phyloP scores from a whole-genome alignment of 2,888 invertebrate genomes.

The Drosophila barbarae region DNA sequence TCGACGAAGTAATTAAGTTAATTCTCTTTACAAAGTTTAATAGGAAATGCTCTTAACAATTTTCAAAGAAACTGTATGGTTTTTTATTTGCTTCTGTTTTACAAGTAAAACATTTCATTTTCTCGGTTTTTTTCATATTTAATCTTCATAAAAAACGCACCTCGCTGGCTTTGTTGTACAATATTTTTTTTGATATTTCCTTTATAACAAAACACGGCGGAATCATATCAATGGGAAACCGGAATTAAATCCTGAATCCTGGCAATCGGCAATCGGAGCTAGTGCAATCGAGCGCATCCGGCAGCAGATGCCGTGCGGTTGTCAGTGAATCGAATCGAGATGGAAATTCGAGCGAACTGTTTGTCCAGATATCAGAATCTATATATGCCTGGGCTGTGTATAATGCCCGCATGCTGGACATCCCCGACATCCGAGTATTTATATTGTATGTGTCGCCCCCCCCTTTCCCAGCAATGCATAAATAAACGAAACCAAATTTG shows the following conservation, averaged over 20 bases:
- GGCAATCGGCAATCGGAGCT: slow-evolving; percentile 23
- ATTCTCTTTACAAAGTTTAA: background rate
- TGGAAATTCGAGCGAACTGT: slow-evolving; percentile 46
- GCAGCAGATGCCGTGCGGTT: slow-evolving; percentile 63
- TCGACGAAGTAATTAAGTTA: too few relatives aligned
- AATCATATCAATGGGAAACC: slow-evolving; percentile 16
- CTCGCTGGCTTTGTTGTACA: background rate
- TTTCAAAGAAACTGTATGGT: too few relatives aligned
- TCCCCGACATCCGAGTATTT: slow-evolving; percentile 10
- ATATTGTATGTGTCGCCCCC: slow-evolving; percentile 6
- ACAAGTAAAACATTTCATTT: background rate
- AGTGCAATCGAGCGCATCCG: slow-evolving; percentile 65
- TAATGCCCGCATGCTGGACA: slow-evolving; percentile 15
- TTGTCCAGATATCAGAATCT: slow-evolving; percentile 36
- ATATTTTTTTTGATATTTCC: slow-evolving; percentile 7
- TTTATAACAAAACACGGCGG: slow-evolving; percentile 26
- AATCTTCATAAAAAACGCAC: background rate
- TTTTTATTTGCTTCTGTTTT: background rate
- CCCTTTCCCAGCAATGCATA: slow-evolving; percentile 41
- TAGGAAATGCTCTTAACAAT: background rate
- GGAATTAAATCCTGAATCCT: slow-evolving; percentile 25
- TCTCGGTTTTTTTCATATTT: background rate
- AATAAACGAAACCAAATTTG: slow-evolving; percentile 63
- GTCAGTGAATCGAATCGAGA: slow-evolving; percentile 52
- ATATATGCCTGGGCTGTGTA: slow-evolving; percentile 3